phyloP scores from a whole-genome alignment of 2,888 invertebrate genomes.

The Strigamia crassipes region DNA sequence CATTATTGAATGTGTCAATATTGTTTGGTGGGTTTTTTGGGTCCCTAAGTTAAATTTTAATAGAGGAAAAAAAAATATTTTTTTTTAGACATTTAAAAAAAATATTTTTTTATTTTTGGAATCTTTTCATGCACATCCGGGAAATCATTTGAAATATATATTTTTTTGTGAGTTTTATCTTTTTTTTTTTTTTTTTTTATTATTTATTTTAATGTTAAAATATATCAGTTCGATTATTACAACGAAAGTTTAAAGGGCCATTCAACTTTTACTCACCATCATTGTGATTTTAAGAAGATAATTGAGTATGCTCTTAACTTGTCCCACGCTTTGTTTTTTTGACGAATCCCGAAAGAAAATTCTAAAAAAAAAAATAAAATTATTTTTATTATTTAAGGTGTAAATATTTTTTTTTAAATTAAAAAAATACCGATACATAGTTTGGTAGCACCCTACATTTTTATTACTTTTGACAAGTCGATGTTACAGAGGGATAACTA shows the following conservation, averaged over 20 bases:
- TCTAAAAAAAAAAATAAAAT: neutral
- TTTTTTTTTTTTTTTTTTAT: too few relatives aligned
- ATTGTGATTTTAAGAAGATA: conserved; percentile 27
- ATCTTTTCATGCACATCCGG: neutral
- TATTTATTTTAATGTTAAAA: neutral
- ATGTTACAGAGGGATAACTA: neutral
- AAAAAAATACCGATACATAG: neutral
- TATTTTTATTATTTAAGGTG: neutral
- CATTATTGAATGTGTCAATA: neutral
- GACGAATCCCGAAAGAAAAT: neutral
- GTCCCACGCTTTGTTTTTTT: neutral
- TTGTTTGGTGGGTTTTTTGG: neutral
- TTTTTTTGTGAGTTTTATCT: too few relatives aligned
- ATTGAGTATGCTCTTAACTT: conserved; percentile 1
- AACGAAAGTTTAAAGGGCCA: neutral
- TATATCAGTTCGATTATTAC: neutral
- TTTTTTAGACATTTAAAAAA: too few relatives aligned
- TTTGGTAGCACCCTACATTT: neutral
- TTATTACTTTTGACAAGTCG: conserved; percentile 12
- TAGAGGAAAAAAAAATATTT: too few relatives aligned
- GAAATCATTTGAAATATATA: neutral
- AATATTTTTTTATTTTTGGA: too few relatives aligned
- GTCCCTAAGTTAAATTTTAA: too few relatives aligned
- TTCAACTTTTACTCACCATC: conserved; percentile 2
- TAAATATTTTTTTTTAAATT: conserved; percentile 1